Evolutionary conservation across 2,888 invertebrate genomes (phyloP).

Genomic region (Linnaemya tessellans): DNA sequence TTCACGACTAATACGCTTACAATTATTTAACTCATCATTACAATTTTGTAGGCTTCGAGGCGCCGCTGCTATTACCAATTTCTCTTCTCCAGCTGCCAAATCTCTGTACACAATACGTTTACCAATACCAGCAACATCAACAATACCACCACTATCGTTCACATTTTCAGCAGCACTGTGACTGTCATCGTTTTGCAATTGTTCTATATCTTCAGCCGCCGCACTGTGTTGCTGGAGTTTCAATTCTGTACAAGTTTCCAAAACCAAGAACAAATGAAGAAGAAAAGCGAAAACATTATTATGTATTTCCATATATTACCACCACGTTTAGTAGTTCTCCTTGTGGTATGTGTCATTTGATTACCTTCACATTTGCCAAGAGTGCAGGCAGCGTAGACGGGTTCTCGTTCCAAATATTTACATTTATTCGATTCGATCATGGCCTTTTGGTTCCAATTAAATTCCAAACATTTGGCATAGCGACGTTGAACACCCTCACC

Average conservation of each 20-base stretch:
- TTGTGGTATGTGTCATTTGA: conserved; percentile 54
- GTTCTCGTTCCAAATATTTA: conserved; percentile 83
- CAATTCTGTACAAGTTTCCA: conserved; percentile 67
- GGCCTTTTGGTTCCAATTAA: conserved; percentile 79
- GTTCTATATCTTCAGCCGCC: conserved; percentile 35
- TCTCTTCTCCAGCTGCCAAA: conserved; percentile 66
- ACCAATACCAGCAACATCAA: conserved; percentile 72
- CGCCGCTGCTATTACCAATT: conserved; percentile 69
- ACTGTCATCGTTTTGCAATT: conserved; percentile 44
- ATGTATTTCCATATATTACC: conserved; percentile 64
- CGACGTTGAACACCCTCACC: conserved; percentile 85
- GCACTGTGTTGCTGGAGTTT: conserved; percentile 34
- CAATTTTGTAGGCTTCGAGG: conserved; percentile 83
- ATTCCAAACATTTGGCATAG: conserved; percentile 84
- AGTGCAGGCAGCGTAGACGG: conserved; percentile 84
- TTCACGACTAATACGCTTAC: conserved; percentile 91
- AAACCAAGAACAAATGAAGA: conserved; percentile 69
- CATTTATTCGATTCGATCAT: conserved; percentile 83
- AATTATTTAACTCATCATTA: conserved; percentile 89
- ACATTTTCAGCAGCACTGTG: conserved; percentile 26
- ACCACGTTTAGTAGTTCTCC: conserved; percentile 47
- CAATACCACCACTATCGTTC: conserved; percentile 67
- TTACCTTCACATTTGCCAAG: conserved; percentile 83
- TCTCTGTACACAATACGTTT: conserved; percentile 74
- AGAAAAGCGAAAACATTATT: conserved; percentile 71